phyloP scores from a whole-genome alignment of 2,888 invertebrate species.

The Cecidostiba fungosa region DNA sequence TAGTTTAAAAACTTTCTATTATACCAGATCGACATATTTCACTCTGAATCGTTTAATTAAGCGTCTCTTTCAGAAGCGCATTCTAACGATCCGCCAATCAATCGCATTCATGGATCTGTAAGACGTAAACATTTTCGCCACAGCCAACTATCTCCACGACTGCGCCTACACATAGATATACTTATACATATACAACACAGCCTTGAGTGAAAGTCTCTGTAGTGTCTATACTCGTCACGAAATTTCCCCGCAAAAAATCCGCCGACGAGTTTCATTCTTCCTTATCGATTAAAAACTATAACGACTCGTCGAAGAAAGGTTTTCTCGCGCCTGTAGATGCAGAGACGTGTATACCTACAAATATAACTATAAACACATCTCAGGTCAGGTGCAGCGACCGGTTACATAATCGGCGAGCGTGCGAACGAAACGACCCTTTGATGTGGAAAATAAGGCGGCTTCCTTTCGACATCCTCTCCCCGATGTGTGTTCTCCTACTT shows the following conservation, averaged over 20 bases:
- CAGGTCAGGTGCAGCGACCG: conserved; percentile 22
- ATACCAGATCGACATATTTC: neutral
- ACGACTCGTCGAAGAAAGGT: neutral
- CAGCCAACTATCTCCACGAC: neutral
- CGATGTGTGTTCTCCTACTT: neutral
- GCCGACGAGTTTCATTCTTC: conserved; percentile 7
- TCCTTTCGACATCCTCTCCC: neutral
- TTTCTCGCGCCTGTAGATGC: neutral
- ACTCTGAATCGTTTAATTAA: neutral
- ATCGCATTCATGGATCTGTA: conserved; percentile 1
- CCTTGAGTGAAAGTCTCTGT: conserved; percentile 11
- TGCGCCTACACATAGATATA: neutral
- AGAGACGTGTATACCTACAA: too few relatives aligned
- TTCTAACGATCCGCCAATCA: neutral
- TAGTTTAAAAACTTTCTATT: neutral
- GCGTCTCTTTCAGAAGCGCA: neutral
- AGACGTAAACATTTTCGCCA: neutral
- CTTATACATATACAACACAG: neutral
- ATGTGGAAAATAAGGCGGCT: neutral
- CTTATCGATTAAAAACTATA: conserved; percentile 53
- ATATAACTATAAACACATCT: neutral
- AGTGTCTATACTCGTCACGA: neutral
- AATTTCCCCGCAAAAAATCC: neutral
- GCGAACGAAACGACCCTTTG: conserved; percentile 75
- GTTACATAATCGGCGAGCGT: conserved; percentile 74